phyloP scores from a whole-genome alignment of 2,113 vertebrate species.

The Rhynchopsitta pachyrhyncha region DNA sequence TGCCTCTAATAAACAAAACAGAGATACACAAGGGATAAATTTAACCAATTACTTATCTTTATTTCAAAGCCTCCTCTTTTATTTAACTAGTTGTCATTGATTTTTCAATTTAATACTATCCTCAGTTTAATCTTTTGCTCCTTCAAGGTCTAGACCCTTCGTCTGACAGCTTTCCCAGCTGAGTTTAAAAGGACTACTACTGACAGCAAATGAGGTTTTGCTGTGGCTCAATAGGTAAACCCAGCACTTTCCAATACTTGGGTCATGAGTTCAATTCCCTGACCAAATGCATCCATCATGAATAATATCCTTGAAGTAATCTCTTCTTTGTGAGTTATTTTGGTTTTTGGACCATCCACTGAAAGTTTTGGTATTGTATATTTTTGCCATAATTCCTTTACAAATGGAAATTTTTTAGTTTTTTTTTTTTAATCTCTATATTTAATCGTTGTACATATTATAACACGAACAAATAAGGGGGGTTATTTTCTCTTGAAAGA shows the following conservation, averaged over 20 bases:
- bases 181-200: not conserved
- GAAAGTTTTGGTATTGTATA: not conserved
- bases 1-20: conserved; percentile 11
- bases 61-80: conserved; percentile 22
- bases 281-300: conserved; percentile 34
- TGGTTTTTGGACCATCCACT: not conserved
- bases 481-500: not conserved
- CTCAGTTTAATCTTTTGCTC: conserved; percentile 41
- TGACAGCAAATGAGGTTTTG: conserved; percentile 31
- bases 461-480: not conserved
- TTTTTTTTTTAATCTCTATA: not conserved
- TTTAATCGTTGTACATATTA: not conserved
- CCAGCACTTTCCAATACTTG: conserved; percentile 16
- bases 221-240: conserved; percentile 10
- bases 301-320: conserved; percentile 25
- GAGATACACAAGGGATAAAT: conserved; percentile 1
- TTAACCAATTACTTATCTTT: conserved; percentile 25
- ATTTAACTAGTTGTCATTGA: conserved; percentile 51
- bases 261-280: conserved; percentile 41
- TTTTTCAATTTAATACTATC: conserved; percentile 48
- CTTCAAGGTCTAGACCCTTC: conserved; percentile 36
- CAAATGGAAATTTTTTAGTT: not conserved
- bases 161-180: conserved; percentile 44
- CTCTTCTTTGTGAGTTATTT: not conserved
- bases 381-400: not conserved